A percentile compares a stretch with the other conserved stretches of the same genome.
Evolutionary conservation across 2,888 invertebrate genomes (phyloP).

Genomic region (Oeneis ivallda): DNA sequence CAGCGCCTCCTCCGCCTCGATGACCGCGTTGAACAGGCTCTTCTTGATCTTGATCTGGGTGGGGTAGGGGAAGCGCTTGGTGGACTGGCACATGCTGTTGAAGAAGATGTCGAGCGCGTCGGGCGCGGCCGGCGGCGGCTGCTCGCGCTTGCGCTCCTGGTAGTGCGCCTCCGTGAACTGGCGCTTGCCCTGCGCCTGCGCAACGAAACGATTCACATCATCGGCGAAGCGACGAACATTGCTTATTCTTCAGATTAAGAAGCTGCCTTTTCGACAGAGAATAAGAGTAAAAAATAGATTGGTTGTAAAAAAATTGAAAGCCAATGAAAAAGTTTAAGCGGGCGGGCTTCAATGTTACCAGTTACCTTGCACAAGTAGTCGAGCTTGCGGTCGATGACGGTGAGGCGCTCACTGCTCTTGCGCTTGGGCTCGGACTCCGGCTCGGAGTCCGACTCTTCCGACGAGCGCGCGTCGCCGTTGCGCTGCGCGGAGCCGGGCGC

Average conservation of each 20-base stretch:
- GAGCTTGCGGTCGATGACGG: conserved; percentile 60
- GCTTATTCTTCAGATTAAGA: too few relatives aligned
- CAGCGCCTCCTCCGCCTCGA: conserved; percentile 69
- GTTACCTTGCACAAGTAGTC: conserved; percentile 58
- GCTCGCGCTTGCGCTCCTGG: conserved; percentile 45
- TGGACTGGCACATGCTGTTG: conserved; percentile 75
- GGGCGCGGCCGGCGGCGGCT: conserved; percentile 36
- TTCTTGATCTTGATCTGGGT: conserved; percentile 71
- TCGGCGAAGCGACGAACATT: not conserved
- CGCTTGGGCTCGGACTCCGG: conserved; percentile 51
- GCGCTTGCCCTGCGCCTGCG: conserved; percentile 45
- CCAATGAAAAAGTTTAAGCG: not conserved
- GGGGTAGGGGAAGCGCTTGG: conserved; percentile 68
- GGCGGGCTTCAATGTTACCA: too few relatives aligned
- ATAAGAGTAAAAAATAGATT: too few relatives aligned
- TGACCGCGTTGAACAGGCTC: conserved; percentile 66
- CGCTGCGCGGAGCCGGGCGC: conserved; percentile 36
- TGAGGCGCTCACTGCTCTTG: conserved; percentile 51
- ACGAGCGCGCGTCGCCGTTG: conserved; percentile 48
- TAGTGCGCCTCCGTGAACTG: conserved; percentile 43
- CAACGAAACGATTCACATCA: not conserved
- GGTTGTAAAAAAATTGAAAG: too few relatives aligned
- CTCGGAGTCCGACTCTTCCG: conserved; percentile 40
- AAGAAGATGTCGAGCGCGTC: conserved; percentile 64
- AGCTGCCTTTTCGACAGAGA: too few relatives aligned